Conservation (phyloP, 92 coral and sea anemone genomes). For the Zoanthus solanderi region DNA sequence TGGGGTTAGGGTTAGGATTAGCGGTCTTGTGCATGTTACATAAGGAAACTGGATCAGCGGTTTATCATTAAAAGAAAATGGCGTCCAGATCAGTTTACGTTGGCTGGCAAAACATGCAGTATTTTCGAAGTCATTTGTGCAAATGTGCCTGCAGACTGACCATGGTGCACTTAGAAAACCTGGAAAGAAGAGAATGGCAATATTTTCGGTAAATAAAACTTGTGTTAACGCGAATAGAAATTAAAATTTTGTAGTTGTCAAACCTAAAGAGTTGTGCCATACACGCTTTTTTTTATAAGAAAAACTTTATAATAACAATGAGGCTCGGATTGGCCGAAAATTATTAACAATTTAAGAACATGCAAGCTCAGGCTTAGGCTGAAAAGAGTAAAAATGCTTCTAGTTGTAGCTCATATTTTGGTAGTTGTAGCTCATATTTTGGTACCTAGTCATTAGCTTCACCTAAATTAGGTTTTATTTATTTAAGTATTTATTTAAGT, state of each 20-base stretch:
- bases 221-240: neutral
- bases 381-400: too few relatives aligned
- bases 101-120: neutral
- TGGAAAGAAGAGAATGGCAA: conserved; percentile 4
- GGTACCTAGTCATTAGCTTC: too few relatives aligned
- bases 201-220: neutral
- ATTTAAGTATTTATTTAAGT: too few relatives aligned
- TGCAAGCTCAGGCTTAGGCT: neutral
- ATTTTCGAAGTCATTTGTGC: neutral
- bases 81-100: neutral
- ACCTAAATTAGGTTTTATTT: too few relatives aligned
- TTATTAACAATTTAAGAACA: neutral
- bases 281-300: neutral
- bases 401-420: too few relatives aligned
- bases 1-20: too few relatives aligned
- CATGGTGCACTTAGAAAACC: neutral
- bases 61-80: neutral
- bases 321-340: too few relatives aligned
- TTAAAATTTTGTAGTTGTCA: neutral
- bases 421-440: too few relatives aligned
- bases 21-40: too few relatives aligned
- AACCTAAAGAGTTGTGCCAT: neutral
- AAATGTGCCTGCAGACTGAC: neutral
- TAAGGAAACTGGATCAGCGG: neutral
- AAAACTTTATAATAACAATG: too few relatives aligned